phyloP scores from a whole-genome alignment of 2,888 invertebrate species.

The Anagyrus pseudococci region DNA sequence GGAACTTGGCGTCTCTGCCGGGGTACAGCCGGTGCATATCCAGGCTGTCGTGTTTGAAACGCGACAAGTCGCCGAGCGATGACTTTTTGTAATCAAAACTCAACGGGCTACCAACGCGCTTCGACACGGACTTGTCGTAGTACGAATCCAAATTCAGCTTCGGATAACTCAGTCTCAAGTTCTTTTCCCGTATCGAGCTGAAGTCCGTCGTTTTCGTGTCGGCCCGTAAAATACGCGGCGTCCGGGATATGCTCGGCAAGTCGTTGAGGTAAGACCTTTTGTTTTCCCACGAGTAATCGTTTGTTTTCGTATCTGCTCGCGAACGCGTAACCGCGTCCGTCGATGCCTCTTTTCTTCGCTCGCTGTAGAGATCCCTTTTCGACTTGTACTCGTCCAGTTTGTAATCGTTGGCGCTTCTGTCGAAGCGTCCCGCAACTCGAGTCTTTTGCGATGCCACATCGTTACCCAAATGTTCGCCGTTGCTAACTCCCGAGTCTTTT shows the following conservation, averaged over 20 bases:
- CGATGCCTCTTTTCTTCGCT: conserved; percentile 1
- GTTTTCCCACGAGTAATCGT: not conserved
- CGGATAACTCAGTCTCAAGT: not conserved
- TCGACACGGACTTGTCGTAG: not conserved
- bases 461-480: conserved; percentile 17
- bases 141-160: conserved; percentile 9
- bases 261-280: not conserved
- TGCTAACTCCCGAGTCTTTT: too few relatives aligned
- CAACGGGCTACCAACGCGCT: not conserved
- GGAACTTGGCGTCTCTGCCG: conserved; percentile 36
- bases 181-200: not conserved
- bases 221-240: not conserved
- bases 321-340: conserved; percentile 33
- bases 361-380: conserved; percentile 33
- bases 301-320: conserved; percentile 39
- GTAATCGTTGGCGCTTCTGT: too few relatives aligned
- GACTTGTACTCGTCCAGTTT: too few relatives aligned
- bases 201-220: not conserved
- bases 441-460: conserved; percentile 35
- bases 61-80: not conserved
- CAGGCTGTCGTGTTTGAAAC: conserved; percentile 10
- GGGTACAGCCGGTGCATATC: conserved; percentile 27
- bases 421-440: too few relatives aligned
- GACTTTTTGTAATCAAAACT: conserved; percentile 13
- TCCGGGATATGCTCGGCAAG: not conserved